These are phyloP conservation scores for Coelopa pilipes DNA, from an alignment of 2,888 invertebrate species.

Conservation along the genomic window DNA sequence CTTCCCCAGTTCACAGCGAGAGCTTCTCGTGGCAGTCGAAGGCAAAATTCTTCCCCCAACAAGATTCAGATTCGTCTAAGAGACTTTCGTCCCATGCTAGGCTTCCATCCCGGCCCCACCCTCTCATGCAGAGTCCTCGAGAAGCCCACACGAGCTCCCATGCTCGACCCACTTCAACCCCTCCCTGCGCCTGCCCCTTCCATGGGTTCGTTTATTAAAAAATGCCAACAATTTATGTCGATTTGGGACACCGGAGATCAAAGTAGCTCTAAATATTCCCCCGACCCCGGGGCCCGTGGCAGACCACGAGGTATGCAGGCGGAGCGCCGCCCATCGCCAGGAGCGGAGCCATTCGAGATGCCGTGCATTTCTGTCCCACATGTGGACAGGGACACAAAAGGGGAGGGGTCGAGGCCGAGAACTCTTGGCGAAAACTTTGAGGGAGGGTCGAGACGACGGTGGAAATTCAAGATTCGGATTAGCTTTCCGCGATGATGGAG, in stretches of 20 bases:
- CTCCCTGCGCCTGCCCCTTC: too few relatives aligned
- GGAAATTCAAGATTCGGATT: too few relatives aligned
- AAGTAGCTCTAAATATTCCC: slow-evolving; percentile 16
- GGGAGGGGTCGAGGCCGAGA: too few relatives aligned
- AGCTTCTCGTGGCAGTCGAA: neutral
- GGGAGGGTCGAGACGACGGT: too few relatives aligned
- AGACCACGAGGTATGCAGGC: neutral
- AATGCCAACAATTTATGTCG: slow-evolving; percentile 27
- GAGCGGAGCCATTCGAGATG: slow-evolving; percentile 4
- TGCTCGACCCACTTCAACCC: too few relatives aligned
- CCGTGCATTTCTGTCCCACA: slow-evolving; percentile 10
- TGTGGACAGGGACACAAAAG: neutral
- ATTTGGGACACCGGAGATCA: slow-evolving; percentile 33
- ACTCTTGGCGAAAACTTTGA: too few relatives aligned
- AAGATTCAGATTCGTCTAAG: neutral
- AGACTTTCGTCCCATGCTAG: too few relatives aligned
- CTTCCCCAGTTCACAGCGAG: neutral
- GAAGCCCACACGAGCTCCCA: neutral
- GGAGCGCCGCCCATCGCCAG: neutral
- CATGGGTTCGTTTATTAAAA: neutral
- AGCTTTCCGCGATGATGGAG: too few relatives aligned
- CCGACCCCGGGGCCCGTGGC: neutral
- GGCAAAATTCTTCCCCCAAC: neutral
- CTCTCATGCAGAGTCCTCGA: neutral
- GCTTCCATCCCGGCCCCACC: neutral